phyloP scores from a whole-genome alignment of 2,113 vertebrate genomes.

The Tupaia tana region DNA sequence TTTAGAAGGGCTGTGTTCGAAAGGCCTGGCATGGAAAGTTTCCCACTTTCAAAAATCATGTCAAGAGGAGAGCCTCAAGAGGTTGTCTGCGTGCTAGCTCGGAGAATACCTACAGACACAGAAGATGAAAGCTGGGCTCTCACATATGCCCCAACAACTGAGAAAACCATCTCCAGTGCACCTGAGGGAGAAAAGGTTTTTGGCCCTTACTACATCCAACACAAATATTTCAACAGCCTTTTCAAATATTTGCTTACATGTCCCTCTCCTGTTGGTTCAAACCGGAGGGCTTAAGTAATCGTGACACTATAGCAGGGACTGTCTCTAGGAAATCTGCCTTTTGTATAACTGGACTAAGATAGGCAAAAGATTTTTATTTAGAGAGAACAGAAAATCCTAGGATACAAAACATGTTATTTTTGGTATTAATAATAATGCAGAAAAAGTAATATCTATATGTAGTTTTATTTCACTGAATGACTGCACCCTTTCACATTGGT shows the following conservation, averaged over 20 bases:
- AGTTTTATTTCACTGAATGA: conserved; percentile 18
- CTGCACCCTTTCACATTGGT: not conserved
- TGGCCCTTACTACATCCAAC: not conserved
- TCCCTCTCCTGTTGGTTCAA: not conserved
- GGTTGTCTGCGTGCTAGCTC: not conserved
- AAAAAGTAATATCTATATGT: not conserved
- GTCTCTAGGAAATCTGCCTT: not conserved
- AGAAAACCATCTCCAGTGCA: not conserved
- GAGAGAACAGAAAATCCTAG: not conserved
- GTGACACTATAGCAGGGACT: accelerated
- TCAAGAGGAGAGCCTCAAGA: not conserved
- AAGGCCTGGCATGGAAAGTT: not conserved
- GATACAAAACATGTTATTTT: conserved; percentile 27
- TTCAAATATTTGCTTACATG: not conserved
- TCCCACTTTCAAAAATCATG: not conserved
- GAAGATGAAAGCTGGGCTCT: not conserved
- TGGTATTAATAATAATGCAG: not conserved
- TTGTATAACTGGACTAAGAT: not conserved
- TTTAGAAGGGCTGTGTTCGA: not conserved
- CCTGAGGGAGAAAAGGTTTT: not conserved
- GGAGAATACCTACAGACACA: not conserved
- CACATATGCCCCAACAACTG: accelerated
- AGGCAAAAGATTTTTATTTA: not conserved
- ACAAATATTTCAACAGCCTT: not conserved
- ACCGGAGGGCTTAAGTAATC: not conserved